Percentiles rank a stretch among this genome's conserved stretches.
Conservation (phyloP, 2,113 vertebrate genomes). For the Balaeniceps rex region DNA sequence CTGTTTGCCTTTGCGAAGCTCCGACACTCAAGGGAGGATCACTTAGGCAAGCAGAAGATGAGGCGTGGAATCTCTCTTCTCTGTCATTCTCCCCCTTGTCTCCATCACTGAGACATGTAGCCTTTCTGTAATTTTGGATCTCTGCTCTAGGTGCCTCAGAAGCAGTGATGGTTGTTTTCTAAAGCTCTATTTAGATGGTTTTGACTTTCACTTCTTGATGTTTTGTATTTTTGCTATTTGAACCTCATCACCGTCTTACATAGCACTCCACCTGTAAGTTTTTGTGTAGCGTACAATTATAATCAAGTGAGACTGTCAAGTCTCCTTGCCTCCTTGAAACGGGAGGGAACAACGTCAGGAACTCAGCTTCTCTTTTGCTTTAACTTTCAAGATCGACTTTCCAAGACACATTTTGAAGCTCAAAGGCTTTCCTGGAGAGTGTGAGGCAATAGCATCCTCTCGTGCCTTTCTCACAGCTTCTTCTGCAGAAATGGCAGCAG, state of each 20-base stretch:
- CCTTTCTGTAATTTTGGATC: not conserved
- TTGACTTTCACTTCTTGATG: not conserved
- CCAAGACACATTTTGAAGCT: not conserved
- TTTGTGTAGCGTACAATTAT: rapidly evolving
- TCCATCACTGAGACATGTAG: not conserved
- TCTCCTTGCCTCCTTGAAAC: not conserved
- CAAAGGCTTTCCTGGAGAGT: not conserved
- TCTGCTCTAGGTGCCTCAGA: not conserved
- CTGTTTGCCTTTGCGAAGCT: not conserved
- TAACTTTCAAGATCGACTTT: not conserved
- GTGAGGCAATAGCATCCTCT: not conserved
- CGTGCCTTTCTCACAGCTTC: not conserved
- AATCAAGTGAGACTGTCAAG: not conserved
- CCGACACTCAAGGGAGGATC: not conserved
- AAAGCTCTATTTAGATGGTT: not conserved
- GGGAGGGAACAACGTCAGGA: not conserved
- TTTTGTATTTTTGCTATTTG: not conserved
- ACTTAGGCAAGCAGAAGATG: not conserved
- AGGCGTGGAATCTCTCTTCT: not conserved
- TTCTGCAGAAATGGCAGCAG: not conserved
- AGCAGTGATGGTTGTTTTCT: not conserved
- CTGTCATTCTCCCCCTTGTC: not conserved
- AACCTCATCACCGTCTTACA: not conserved
- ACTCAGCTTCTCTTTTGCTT: not conserved
- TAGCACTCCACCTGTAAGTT: not conserved